These are phyloP conservation scores for Coryphaenoides rupestris DNA, from an alignment of 2,113 vertebrate species.

Conservation along the genomic window DNA sequence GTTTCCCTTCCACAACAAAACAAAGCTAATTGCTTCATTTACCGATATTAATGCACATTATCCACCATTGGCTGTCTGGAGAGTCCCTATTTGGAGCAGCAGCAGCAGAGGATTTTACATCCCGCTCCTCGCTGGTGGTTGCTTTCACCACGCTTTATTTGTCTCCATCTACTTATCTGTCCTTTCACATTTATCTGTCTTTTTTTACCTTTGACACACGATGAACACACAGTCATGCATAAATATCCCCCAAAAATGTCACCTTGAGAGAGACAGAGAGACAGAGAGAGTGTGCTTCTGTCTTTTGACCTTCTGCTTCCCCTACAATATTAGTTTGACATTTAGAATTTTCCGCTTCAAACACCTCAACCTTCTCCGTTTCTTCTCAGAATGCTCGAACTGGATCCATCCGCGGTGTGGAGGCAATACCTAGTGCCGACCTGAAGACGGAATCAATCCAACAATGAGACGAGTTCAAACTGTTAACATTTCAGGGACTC, in stretches of 20 bases:
- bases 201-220: background rate
- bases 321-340: constrained; percentile 11
- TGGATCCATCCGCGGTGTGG: constrained; percentile 17
- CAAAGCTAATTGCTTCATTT: constrained; percentile 66
- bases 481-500: background rate
- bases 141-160: no score
- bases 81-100: constrained; percentile 45
- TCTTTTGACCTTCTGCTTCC: background rate
- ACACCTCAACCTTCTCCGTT: background rate
- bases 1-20: constrained; percentile 57
- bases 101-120: constrained; percentile 22
- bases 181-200: background rate
- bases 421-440: constrained; percentile 17
- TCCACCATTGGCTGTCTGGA: constrained; percentile 41
- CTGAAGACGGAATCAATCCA: background rate
- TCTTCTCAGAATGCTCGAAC: constrained; percentile 22
- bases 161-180: background rate
- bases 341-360: background rate
- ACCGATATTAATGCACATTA: constrained; percentile 62
- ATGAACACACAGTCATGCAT: no score
- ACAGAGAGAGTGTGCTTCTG: background rate
- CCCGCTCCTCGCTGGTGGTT: background rate
- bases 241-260: no score
- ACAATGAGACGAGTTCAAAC: background rate
- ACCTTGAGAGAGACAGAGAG: no score